Conservation (phyloP, 2,113 vertebrate species). For the Cranoglanis bouderius region DNA sequence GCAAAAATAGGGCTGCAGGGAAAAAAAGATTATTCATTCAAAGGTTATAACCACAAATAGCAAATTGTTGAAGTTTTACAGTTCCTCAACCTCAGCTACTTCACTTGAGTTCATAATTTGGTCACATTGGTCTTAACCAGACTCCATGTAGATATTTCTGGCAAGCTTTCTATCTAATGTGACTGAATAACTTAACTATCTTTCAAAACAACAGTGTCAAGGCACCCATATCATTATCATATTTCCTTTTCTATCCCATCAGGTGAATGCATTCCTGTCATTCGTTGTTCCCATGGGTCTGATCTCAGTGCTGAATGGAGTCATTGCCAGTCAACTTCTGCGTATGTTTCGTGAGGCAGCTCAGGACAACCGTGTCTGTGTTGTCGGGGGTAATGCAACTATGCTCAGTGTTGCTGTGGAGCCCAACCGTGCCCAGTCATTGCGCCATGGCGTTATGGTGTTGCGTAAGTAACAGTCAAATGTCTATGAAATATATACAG, state of each 20-base stretch:
- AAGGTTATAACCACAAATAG: too few relatives aligned
- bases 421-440: constrained; percentile 86
- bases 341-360: constrained; percentile 87
- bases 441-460: constrained; percentile 90
- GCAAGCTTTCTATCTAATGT: not conserved
- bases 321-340: constrained; percentile 94
- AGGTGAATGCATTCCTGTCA: constrained; percentile 90
- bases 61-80: too few relatives aligned
- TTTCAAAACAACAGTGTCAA: not conserved
- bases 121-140: not conserved
- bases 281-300: constrained; percentile 90
- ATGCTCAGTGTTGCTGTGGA: constrained; percentile 85
- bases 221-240: not conserved
- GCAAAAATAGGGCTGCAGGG: too few relatives aligned
- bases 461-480: constrained; percentile 78
- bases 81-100: not conserved
- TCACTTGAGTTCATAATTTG: not conserved
- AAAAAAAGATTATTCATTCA: too few relatives aligned
- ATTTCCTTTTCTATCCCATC: not conserved
- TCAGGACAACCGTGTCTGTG: constrained; percentile 84
- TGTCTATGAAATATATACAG: not conserved
- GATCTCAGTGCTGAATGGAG: constrained; percentile 88
- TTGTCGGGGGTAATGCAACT: constrained; percentile 78
- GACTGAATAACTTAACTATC: not conserved
- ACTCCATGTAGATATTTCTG: not conserved